Conservation (phyloP, 2,113 vertebrate genomes). For the Rafetus swinhoei region DNA sequence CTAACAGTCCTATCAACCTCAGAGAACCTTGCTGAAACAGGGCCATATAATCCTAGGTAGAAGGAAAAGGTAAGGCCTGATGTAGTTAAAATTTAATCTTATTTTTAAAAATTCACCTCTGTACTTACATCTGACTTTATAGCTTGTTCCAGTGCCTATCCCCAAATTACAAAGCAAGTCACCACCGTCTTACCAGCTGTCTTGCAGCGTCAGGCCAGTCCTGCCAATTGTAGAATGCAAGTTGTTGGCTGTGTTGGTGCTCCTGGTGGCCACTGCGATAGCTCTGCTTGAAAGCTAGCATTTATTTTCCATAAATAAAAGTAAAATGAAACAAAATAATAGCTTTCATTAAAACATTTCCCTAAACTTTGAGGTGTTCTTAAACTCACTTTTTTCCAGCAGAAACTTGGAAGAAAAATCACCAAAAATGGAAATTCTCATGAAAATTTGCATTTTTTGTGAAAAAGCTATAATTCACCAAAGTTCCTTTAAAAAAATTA, state of each 20-base stretch:
- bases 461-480: neutral
- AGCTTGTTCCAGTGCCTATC: rapidly evolving
- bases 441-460: neutral
- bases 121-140: neutral
- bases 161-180: neutral
- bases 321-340: neutral
- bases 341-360: neutral
- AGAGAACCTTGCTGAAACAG: neutral
- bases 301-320: neutral
- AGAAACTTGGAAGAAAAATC: no score
- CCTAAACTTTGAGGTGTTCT: neutral
- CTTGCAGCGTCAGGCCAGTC: rapidly evolving
- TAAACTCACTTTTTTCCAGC: neutral
- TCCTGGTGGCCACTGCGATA: neutral
- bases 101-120: neutral
- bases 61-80: neutral
- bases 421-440: neutral
- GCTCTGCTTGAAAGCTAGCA: neutral
- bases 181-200: rapidly evolving
- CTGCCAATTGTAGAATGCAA: rapidly evolving
- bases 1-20: neutral
- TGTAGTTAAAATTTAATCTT: neutral
- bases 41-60: neutral
- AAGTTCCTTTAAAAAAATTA: neutral
- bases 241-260: neutral